phyloP scores from a whole-genome alignment of 2,797 vertebrate species.

The Hoplostethus atlanticus region DNA sequence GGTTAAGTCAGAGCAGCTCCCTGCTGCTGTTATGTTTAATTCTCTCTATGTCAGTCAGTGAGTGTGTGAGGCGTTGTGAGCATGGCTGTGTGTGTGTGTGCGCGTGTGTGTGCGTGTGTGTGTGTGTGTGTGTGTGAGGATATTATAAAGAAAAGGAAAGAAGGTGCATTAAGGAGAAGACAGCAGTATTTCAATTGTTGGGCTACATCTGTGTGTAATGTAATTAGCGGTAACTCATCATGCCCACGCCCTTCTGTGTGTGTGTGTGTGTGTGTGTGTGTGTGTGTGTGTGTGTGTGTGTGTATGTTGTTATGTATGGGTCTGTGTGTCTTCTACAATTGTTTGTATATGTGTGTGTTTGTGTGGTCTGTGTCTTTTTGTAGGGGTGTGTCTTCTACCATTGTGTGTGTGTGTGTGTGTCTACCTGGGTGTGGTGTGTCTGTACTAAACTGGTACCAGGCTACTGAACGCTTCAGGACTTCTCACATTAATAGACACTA shows the following conservation, averaged over 20 bases:
- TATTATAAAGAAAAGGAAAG: constrained; percentile 1
- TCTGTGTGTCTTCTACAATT: neutral
- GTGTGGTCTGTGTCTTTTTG: neutral
- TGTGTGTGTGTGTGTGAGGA: neutral
- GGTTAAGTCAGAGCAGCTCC: constrained; percentile 42
- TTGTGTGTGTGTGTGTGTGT: neutral
- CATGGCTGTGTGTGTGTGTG: constrained; percentile 2
- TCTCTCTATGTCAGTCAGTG: constrained; percentile 11
- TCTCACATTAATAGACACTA: constrained; percentile 61
- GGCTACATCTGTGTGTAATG: constrained; percentile 39
- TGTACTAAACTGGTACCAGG: constrained; percentile 37
- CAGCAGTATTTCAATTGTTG: constrained; percentile 42
- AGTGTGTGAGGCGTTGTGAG: neutral
- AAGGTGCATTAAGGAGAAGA: constrained; percentile 13
- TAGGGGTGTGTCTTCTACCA: neutral
- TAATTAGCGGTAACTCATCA: constrained; percentile 45
- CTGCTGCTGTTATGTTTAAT: constrained; percentile 26
- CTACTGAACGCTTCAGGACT: constrained; percentile 29
- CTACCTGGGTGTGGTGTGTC: constrained; percentile 55
- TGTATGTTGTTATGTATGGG: neutral
- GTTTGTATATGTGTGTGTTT: neutral
- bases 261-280: neutral
- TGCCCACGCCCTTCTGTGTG: constrained; percentile 40
- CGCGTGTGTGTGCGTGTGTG: neutral
- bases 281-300: neutral